Conservation (phyloP, 2,797 vertebrate species). For the Cheirogaleus major region DNA sequence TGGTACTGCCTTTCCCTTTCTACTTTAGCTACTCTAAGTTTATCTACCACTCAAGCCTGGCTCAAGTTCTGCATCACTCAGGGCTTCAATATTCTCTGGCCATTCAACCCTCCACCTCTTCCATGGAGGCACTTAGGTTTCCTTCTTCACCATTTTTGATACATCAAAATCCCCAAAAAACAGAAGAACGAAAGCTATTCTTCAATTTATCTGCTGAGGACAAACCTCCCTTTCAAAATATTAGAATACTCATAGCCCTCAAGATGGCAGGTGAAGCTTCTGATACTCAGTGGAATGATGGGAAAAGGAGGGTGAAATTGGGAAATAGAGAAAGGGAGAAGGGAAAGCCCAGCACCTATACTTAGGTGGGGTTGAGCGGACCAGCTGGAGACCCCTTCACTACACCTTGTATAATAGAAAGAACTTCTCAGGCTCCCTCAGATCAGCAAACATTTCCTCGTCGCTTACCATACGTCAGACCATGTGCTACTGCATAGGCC, state of each 20-base stretch:
- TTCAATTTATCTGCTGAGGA: neutral
- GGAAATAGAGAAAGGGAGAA: neutral
- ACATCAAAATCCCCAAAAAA: neutral
- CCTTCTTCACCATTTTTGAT: neutral
- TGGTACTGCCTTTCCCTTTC: neutral
- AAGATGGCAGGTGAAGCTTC: neutral
- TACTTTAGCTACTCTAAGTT: neutral
- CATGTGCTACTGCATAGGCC: neutral
- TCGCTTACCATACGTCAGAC: neutral
- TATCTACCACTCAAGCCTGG: neutral
- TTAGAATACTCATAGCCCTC: neutral
- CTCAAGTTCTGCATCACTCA: neutral
- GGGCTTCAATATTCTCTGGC: neutral
- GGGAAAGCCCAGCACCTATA: neutral
- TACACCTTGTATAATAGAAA: neutral
- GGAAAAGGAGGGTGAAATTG: neutral
- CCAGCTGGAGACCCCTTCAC: neutral
- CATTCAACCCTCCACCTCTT: neutral
- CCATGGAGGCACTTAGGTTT: neutral
- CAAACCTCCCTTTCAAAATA: neutral
- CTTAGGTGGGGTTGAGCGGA: neutral
- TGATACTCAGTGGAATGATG: neutral
- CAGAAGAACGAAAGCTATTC: neutral
- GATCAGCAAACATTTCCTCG: neutral
- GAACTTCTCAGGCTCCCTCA: neutral